A percentile compares a stretch with the other conserved stretches of the same genome.
phyloP scores from a whole-genome alignment of 2,888 invertebrate species.

The Lumbricus terrestris region DNA sequence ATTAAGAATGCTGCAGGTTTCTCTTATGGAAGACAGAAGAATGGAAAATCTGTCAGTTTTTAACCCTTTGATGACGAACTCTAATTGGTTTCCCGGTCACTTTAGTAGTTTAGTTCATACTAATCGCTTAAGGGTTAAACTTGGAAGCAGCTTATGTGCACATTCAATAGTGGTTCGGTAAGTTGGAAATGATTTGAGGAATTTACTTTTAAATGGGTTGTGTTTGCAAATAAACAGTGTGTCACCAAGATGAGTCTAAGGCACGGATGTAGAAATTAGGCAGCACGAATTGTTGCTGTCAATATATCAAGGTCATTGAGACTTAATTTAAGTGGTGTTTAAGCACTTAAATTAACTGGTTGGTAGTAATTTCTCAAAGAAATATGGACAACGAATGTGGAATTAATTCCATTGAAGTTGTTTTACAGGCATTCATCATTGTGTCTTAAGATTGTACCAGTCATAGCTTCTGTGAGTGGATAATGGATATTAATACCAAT shows the following conservation, averaged over 20 bases:
- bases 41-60: not conserved
- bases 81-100: no score
- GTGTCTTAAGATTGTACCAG: not conserved
- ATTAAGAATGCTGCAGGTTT: not conserved
- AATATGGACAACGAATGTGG: not conserved
- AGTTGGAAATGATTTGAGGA: not conserved
- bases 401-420: not conserved
- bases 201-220: not conserved
- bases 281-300: not conserved
- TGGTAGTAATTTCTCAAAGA: not conserved
- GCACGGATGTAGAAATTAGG: not conserved
- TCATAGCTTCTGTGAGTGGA: not conserved
- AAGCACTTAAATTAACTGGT: not conserved
- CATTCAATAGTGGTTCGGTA: not conserved
- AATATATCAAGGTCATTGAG: not conserved
- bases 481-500: not conserved
- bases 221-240: not conserved
- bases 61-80: no score
- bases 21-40: not conserved
- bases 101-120: no score
- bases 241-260: not conserved
- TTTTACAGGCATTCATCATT: not conserved
- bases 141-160: not conserved
- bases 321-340: no score
- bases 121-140: not conserved